Percentiles rank a stretch among this genome's conserved stretches.
Evolutionary conservation across 2,888 invertebrate species (phyloP).

Genomic region (Corythucha ciliata): DNA sequence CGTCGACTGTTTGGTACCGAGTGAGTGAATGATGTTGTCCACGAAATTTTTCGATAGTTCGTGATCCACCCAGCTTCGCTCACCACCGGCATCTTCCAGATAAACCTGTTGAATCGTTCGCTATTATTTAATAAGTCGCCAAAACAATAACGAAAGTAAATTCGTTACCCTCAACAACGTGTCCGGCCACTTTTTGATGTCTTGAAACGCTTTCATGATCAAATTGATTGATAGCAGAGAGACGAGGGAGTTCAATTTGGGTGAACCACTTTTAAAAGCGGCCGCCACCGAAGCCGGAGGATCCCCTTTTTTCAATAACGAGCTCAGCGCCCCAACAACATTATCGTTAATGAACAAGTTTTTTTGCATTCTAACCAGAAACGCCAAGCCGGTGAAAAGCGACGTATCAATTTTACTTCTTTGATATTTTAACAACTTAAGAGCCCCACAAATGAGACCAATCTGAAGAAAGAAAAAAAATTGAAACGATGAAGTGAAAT

Average conservation of each 20-base stretch:
- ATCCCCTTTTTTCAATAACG: constrained; percentile 65
- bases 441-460: constrained; percentile 76
- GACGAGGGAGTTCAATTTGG: constrained; percentile 29
- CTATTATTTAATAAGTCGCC: constrained; percentile 6
- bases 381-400: constrained; percentile 66
- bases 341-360: constrained; percentile 65
- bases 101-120: constrained; percentile 53
- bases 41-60: constrained; percentile 83
- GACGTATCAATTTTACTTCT: constrained; percentile 72
- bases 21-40: constrained; percentile 79
- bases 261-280: constrained; percentile 32
- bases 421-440: constrained; percentile 65
- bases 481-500: neutral
- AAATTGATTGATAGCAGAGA: constrained; percentile 78
- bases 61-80: constrained; percentile 88
- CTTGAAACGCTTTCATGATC: constrained; percentile 67
- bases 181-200: constrained; percentile 84
- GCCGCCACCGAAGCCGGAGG: constrained; percentile 10
- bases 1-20: constrained; percentile 69
- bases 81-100: constrained; percentile 88
- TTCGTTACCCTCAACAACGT: constrained; percentile 77
- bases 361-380: constrained; percentile 70
- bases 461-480: constrained; percentile 45
- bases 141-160: no score
- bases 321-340: constrained; percentile 67